Evolutionary conservation across 2,888 invertebrate species (phyloP).

Genomic region (Nezara viridula): DNA sequence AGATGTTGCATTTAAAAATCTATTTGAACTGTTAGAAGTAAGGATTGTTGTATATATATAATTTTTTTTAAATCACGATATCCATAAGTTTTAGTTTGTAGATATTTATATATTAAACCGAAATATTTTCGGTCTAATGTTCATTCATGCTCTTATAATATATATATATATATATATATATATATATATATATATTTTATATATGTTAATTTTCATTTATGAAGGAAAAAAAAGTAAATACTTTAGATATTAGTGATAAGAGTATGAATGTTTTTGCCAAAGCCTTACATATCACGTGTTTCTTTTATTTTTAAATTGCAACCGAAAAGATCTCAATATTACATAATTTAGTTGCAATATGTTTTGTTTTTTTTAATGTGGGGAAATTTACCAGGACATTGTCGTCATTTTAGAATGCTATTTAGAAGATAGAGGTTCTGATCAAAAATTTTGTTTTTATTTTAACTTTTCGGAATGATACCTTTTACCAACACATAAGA

Average conservation of each 20-base stretch:
- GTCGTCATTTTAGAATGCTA: not conserved
- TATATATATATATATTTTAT: not conserved
- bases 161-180: not conserved
- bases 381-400: slow-evolving; percentile 25
- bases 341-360: slow-evolving; percentile 10
- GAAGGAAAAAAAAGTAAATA: not conserved
- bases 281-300: slow-evolving; percentile 38
- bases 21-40: slow-evolving; percentile 46
- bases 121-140: not conserved
- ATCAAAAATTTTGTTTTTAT: not conserved
- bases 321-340: slow-evolving; percentile 33
- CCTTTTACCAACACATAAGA: not conserved
- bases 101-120: slow-evolving; percentile 31
- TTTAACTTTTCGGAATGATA: not conserved
- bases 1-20: slow-evolving; percentile 30
- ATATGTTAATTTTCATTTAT: slow-evolving; percentile 34
- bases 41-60: slow-evolving; percentile 27
- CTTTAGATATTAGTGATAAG: slow-evolving; percentile 9
- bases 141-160: slow-evolving; percentile 41
- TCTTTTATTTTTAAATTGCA: slow-evolving; percentile 25
- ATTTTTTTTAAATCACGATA: slow-evolving; percentile 3
- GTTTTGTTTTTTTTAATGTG: slow-evolving; percentile 24
- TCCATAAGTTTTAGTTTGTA: slow-evolving; percentile 30
- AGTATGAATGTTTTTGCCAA: slow-evolving; percentile 47
- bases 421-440: not conserved